Conservation (phyloP, 2,797 vertebrate genomes). For the Denticeps clupeoides region DNA sequence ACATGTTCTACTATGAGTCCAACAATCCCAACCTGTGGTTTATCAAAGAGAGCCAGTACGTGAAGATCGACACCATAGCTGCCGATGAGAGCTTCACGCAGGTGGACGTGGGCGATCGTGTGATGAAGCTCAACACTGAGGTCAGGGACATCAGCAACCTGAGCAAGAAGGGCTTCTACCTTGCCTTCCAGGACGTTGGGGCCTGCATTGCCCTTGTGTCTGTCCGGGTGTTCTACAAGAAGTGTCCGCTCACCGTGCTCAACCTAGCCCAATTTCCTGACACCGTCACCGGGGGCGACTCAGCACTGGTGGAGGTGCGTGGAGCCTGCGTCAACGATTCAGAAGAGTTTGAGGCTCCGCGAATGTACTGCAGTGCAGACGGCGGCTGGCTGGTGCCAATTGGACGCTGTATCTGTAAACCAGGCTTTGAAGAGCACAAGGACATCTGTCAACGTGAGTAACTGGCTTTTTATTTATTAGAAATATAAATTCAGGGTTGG, state of each 20-base stretch:
- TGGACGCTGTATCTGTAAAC: slow-evolving; percentile 69
- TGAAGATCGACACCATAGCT: slow-evolving; percentile 74
- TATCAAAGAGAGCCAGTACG: slow-evolving; percentile 70
- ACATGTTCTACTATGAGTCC: slow-evolving; percentile 75
- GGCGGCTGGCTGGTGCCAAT: slow-evolving; percentile 77
- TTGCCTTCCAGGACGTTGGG: slow-evolving; percentile 72
- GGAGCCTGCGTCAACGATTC: slow-evolving; percentile 68
- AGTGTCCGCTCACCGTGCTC: slow-evolving; percentile 65
- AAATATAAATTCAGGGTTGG: too few species aligned
- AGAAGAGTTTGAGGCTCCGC: slow-evolving; percentile 67
- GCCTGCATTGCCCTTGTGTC: slow-evolving; percentile 75
- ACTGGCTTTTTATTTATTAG: neutral
- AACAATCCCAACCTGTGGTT: slow-evolving; percentile 69
- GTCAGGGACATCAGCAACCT: slow-evolving; percentile 71
- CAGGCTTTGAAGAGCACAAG: slow-evolving; percentile 69
- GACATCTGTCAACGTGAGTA: slow-evolving; percentile 69
- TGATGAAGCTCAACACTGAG: slow-evolving; percentile 77
- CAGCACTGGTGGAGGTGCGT: slow-evolving; percentile 68
- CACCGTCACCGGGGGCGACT: slow-evolving; percentile 73
- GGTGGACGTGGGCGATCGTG: slow-evolving; percentile 73
- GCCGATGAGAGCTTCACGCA: slow-evolving; percentile 78
- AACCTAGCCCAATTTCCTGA: slow-evolving; percentile 73
- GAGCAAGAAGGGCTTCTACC: slow-evolving; percentile 69
- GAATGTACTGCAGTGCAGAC: slow-evolving; percentile 77
- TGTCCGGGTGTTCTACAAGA: slow-evolving; percentile 72